Conservation (phyloP, 2,113 vertebrate genomes). For the Elachura formosa region DNA sequence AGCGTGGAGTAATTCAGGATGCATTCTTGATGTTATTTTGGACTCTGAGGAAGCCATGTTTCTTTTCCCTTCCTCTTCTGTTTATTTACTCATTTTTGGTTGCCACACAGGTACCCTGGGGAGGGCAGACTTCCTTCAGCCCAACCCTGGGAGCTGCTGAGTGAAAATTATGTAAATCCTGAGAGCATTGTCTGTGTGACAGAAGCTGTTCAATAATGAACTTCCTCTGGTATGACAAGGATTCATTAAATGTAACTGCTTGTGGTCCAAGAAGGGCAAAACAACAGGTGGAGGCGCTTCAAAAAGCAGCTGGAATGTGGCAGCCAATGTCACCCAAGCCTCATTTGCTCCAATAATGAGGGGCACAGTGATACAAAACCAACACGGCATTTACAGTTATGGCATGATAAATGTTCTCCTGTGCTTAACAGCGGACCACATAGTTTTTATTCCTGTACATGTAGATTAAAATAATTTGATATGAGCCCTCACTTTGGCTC, state of each 20-base stretch:
- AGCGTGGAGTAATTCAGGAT: neutral
- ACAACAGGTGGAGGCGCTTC: conserved; percentile 51
- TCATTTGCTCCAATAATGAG: conserved; percentile 52
- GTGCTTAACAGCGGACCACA: neutral
- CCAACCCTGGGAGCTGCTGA: conserved; percentile 1
- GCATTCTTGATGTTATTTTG: conserved; percentile 19
- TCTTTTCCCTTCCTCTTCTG: neutral
- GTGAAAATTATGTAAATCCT: conserved; percentile 50
- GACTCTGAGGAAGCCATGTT: neutral
- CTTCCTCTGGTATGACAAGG: conserved; percentile 29
- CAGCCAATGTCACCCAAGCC: conserved; percentile 30
- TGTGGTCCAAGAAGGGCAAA: conserved; percentile 24
- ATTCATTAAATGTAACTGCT: conserved; percentile 41
- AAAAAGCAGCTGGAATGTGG: conserved; percentile 51
- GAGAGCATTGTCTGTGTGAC: neutral
- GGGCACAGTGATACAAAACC: conserved; percentile 26
- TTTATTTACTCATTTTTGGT: conserved; percentile 15
- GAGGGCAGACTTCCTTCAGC: neutral
- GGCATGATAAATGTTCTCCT: conserved; percentile 41
- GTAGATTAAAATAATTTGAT: conserved; percentile 42
- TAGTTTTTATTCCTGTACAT: conserved; percentile 38
- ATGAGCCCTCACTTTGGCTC: neutral
- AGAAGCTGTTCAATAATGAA: conserved; percentile 46
- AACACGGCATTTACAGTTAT: conserved; percentile 44
- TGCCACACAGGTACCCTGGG: neutral